Conservation (phyloP, 2,797 vertebrate genomes). For the Cheirogaleus major region DNA sequence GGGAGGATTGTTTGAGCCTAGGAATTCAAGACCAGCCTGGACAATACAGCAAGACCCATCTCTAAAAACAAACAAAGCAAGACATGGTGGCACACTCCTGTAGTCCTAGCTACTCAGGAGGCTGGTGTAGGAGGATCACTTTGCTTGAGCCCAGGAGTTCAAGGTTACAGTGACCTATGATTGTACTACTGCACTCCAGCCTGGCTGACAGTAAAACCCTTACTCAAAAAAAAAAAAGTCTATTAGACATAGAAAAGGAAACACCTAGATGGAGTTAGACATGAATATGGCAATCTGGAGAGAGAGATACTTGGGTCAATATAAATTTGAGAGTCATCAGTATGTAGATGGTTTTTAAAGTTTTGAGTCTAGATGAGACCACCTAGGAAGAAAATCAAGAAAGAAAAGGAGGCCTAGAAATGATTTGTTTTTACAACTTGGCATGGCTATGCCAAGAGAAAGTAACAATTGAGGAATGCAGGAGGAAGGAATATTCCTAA, state of each 20-base stretch:
- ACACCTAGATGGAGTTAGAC: background rate
- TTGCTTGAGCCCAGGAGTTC: background rate
- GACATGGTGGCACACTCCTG: background rate
- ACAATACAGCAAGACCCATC: background rate
- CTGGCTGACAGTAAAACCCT: background rate
- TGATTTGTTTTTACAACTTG: background rate
- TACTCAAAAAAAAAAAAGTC: background rate
- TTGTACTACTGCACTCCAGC: background rate
- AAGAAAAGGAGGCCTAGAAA: background rate
- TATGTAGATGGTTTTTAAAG: background rate
- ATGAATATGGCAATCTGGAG: background rate
- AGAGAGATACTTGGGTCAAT: background rate
- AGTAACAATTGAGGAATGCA: background rate
- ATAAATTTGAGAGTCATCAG: background rate
- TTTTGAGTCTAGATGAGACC: background rate
- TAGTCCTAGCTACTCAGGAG: background rate
- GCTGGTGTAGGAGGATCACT: background rate
- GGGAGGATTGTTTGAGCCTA: background rate
- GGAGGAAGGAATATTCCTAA: background rate
- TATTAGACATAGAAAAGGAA: background rate
- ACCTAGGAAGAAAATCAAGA: constrained; percentile 30
- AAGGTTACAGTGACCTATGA: background rate
- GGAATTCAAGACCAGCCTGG: background rate
- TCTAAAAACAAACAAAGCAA: background rate
- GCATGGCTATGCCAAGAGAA: background rate